phyloP scores from a whole-genome alignment of 2,113 vertebrate species.

The Haliaeetus leucogaster region DNA sequence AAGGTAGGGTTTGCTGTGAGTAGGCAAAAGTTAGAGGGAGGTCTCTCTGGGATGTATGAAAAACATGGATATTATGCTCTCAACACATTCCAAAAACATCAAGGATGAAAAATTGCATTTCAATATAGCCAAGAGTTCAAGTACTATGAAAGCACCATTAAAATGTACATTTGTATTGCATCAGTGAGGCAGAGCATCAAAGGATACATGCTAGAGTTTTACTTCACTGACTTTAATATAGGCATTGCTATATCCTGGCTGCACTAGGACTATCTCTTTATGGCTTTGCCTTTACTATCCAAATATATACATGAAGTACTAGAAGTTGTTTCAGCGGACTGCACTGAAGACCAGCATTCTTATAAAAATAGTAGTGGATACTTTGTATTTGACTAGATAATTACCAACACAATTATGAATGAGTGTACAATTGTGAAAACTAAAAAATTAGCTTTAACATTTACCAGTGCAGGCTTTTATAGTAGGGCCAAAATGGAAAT shows the following conservation, averaged over 20 bases:
- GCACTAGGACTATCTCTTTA: not conserved
- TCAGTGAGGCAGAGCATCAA: conserved; percentile 38
- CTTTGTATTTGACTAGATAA: not conserved
- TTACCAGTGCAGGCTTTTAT: not conserved
- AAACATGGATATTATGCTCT: not conserved
- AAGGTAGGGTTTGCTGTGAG: not conserved
- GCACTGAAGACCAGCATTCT: not conserved
- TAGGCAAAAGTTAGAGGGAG: not conserved
- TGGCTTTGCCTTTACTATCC: not conserved
- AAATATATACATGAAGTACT: not conserved
- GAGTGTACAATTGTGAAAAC: not conserved
- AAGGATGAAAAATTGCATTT: conserved; percentile 15
- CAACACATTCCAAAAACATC: not conserved
- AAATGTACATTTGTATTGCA: conserved; percentile 18
- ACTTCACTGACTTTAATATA: conserved; percentile 18
- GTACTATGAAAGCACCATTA: conserved; percentile 5
- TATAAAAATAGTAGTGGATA: not conserved
- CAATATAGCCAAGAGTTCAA: conserved; percentile 9
- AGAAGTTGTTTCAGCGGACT: not conserved
- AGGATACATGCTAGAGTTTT: not conserved
- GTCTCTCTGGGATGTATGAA: not conserved
- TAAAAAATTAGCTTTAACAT: not conserved
- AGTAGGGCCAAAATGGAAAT: not conserved
- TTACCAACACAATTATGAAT: not conserved
- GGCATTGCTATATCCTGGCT: not conserved